Percentiles rank a stretch among this genome's conserved stretches.
These are phyloP conservation scores for Agrochola circellaris DNA, from an alignment of 2,888 invertebrate genomes.

Conservation along the genomic window DNA sequence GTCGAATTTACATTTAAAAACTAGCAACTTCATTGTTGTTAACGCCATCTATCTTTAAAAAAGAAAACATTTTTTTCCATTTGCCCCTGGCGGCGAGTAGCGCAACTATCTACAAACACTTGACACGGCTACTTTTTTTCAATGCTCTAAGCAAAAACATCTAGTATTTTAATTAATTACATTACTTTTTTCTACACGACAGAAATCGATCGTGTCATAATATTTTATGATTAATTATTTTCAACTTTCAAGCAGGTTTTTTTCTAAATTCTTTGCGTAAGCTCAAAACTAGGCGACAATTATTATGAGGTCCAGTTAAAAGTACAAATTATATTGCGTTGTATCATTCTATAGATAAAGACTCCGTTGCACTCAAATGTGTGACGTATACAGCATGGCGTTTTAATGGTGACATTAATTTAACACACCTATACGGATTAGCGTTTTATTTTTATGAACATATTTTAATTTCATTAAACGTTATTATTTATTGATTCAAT, in stretches of 20 bases:
- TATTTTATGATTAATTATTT: slow-evolving; percentile 18
- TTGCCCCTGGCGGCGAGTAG: slow-evolving; percentile 29
- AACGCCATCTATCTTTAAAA: slow-evolving; percentile 45
- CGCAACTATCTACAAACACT: background rate
- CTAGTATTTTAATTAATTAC: background rate
- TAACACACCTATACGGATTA: too few species aligned
- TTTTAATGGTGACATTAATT: too few species aligned
- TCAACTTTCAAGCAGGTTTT: slow-evolving; percentile 34
- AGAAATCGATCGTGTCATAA: slow-evolving; percentile 15
- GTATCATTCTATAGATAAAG: background rate
- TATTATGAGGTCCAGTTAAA: background rate
- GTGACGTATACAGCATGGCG: too few species aligned
- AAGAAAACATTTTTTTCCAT: background rate
- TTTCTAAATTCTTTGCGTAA: background rate
- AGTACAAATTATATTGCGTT: too few species aligned
- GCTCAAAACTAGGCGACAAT: background rate
- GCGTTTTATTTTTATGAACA: too few species aligned
- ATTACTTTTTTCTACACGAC: slow-evolving; percentile 13
- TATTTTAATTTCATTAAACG: too few species aligned
- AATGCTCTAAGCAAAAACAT: background rate
- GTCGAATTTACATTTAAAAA: too few species aligned
- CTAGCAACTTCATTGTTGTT: background rate
- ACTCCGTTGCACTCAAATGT: background rate
- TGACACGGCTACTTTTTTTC: background rate
- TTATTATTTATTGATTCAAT: too few species aligned